Conservation (phyloP, 2,113 vertebrate genomes). For the Rousettus leschenaultii region DNA sequence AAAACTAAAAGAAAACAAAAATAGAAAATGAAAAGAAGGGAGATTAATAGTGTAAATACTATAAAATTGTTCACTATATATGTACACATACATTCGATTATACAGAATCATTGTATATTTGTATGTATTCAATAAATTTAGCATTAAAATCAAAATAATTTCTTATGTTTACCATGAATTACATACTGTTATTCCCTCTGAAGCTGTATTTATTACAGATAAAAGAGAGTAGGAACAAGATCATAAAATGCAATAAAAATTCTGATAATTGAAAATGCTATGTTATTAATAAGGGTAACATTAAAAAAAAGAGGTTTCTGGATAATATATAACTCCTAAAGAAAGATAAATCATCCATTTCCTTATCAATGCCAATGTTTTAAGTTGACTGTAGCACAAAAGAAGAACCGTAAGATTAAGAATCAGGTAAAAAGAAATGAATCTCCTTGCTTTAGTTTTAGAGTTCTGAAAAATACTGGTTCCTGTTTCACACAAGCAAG, state of each 20-base stretch:
- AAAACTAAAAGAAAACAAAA: not conserved
- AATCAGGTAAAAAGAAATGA: not conserved
- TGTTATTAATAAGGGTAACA: not conserved
- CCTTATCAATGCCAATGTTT: not conserved
- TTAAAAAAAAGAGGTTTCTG: not conserved
- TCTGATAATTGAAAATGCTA: not conserved
- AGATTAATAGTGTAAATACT: not conserved
- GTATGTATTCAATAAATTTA: not conserved
- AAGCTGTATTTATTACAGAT: not conserved
- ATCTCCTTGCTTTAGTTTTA: not conserved
- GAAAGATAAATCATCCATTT: not conserved
- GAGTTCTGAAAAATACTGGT: not conserved
- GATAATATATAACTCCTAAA: not conserved
- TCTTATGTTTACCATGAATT: not conserved
- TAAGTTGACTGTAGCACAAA: not conserved
- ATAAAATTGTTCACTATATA: not conserved
- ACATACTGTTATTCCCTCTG: not conserved
- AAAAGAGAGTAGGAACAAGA: not conserved
- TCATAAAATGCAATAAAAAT: not conserved
- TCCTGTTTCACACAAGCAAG: not conserved
- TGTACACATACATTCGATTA: not conserved
- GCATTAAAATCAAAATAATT: not conserved
- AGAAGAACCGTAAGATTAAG: not conserved
- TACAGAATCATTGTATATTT: not conserved
- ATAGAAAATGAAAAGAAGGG: not conserved